A percentile compares a stretch with the other conserved stretches of the same genome.
These are phyloP conservation scores for Drosophila ezoana DNA, from an alignment of 2,888 invertebrate species.

Conservation along the genomic window DNA sequence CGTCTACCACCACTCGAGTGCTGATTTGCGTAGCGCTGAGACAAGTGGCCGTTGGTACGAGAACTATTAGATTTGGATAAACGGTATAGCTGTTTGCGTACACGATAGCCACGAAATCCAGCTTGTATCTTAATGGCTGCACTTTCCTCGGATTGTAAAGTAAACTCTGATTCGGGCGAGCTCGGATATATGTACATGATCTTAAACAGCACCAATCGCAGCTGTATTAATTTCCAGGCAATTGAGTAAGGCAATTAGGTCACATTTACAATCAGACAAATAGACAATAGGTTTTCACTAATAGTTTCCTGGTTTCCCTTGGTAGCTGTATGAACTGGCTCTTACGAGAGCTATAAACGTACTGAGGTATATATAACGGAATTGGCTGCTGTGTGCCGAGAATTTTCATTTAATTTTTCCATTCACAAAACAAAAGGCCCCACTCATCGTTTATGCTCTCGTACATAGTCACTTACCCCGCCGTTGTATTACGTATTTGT, in stretches of 20 bases:
- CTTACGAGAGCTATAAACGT: constrained; percentile 64
- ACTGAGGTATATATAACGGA: constrained; percentile 65
- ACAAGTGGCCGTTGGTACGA: constrained; percentile 36
- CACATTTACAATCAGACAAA: constrained; percentile 27
- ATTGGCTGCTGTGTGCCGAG: constrained; percentile 65
- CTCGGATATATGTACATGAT: constrained; percentile 85
- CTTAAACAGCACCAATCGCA: constrained; percentile 36
- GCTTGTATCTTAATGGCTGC: constrained; percentile 87
- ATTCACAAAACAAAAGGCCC: constrained; percentile 75
- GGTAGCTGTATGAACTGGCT: constrained; percentile 52
- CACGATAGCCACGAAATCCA: constrained; percentile 86
- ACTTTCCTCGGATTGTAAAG: constrained; percentile 82
- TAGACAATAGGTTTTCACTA: not conserved
- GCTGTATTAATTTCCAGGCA: constrained; percentile 9
- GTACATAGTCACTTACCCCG: constrained; percentile 28
- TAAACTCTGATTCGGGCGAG: constrained; percentile 82
- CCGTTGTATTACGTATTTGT: constrained; percentile 43
- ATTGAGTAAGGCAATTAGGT: constrained; percentile 15
- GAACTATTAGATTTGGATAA: constrained; percentile 38
- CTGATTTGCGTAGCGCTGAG: constrained; percentile 31
- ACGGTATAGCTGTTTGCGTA: constrained; percentile 85
- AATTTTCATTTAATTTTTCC: constrained; percentile 72
- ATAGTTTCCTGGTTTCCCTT: constrained; percentile 23
- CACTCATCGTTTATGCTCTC: constrained; percentile 50
- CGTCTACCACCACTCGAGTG: constrained; percentile 47